Conservation (phyloP, 92 coral and sea anemone genomes). For the Zoanthus sansibaricus region DNA sequence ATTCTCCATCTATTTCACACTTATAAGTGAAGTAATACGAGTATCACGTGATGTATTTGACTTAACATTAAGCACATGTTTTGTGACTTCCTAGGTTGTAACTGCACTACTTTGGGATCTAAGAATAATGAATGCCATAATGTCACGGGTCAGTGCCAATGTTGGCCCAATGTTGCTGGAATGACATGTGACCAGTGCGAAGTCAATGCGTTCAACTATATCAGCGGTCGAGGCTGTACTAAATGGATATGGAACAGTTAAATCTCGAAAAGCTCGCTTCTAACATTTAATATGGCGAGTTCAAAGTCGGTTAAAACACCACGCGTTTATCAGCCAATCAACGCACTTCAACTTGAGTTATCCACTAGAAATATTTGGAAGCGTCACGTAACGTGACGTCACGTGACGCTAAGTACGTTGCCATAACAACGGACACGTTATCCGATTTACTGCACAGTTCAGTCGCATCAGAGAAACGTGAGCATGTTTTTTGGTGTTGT, state of each 20-base stretch:
- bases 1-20: too few relatives aligned
- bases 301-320: too few relatives aligned
- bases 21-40: not conserved
- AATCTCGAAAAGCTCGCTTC: too few relatives aligned
- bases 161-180: constrained; percentile 81
- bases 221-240: constrained; percentile 79
- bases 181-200: constrained; percentile 79
- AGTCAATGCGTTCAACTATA: constrained; percentile 78
- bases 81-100: constrained; percentile 68
- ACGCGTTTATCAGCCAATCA: too few relatives aligned
- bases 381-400: not conserved
- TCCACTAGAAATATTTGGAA: not conserved
- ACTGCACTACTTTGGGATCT: constrained; percentile 78
- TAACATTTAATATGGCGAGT: too few relatives aligned
- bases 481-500: not conserved
- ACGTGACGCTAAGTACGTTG: not conserved
- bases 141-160: constrained; percentile 78
- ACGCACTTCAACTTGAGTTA: too few relatives aligned
- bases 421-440: not conserved
- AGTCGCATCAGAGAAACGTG: not conserved
- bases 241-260: constrained; percentile 41
- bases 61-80: not conserved
- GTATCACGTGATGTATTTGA: not conserved
- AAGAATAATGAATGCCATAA: constrained; percentile 69
- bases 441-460: not conserved